These are phyloP conservation scores for Lota lota DNA, from an alignment of 2,113 vertebrate species.

Conservation along the genomic window DNA sequence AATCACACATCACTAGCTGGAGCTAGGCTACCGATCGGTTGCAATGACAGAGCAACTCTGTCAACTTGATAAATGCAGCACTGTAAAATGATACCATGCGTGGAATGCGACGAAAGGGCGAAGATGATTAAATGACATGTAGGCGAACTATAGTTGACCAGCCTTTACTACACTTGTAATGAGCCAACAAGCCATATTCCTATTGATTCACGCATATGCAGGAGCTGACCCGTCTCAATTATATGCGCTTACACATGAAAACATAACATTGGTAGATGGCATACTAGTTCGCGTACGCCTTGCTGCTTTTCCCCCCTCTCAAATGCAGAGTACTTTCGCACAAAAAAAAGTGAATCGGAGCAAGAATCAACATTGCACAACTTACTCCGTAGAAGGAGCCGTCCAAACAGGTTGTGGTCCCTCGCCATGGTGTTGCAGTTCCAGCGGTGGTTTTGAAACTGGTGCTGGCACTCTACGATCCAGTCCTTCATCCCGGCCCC, in stretches of 20 bases:
- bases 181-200: no score
- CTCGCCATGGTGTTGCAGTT: slow-evolving; percentile 86
- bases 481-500: slow-evolving; percentile 86
- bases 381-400: slow-evolving; percentile 87
- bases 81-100: slow-evolving; percentile 49
- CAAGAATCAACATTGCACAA: slow-evolving; percentile 19
- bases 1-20: no score
- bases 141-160: slow-evolving; percentile 1
- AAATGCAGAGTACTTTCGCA: no score
- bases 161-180: no score
- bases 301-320: no score
- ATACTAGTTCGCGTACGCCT: no score
- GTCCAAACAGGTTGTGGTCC: slow-evolving; percentile 87
- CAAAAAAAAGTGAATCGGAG: no score
- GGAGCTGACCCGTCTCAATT: no score
- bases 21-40: not conserved
- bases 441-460: slow-evolving; percentile 94
- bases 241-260: no score
- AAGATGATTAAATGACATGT: slow-evolving; percentile 5
- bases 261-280: no score
- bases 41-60: slow-evolving; percentile 16
- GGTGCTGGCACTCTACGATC: slow-evolving; percentile 92
- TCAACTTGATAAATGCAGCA: slow-evolving; percentile 45
- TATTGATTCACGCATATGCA: no score
- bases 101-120: slow-evolving; percentile 47